Evolutionary conservation across 2,888 invertebrate genomes (phyloP).

Genomic region (Drosophila birchii): DNA sequence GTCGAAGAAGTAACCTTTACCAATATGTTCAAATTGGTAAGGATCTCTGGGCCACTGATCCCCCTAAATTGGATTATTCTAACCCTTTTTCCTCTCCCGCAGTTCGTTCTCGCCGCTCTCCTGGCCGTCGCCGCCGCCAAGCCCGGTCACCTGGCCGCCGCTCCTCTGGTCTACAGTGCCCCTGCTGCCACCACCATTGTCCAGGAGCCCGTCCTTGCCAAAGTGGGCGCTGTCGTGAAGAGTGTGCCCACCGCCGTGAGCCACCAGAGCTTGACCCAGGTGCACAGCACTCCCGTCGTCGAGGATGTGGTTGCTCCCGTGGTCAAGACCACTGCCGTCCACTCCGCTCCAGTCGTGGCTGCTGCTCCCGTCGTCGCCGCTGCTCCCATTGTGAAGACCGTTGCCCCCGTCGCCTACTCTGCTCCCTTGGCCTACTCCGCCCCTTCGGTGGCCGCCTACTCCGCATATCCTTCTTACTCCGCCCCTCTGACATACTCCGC

Average conservation of each 20-base stretch:
- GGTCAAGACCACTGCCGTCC: conserved; percentile 68
- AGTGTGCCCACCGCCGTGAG: conserved; percentile 86
- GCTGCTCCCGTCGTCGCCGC: conserved; percentile 55
- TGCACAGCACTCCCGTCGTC: conserved; percentile 83
- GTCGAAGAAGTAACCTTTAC: conserved; percentile 77
- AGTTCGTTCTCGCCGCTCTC: conserved; percentile 82
- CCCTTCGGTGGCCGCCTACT: conserved; percentile 58
- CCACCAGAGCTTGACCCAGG: conserved; percentile 86
- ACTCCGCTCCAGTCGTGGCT: conserved; percentile 50
- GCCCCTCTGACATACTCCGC: conserved; percentile 48
- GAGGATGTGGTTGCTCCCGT: conserved; percentile 81
- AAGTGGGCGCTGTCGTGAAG: conserved; percentile 82
- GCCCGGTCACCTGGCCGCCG: conserved; percentile 74
- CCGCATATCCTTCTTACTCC: conserved; percentile 44
- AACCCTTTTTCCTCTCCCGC: not conserved
- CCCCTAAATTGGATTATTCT: not conserved
- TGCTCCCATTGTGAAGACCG: conserved; percentile 40
- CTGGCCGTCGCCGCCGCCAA: conserved; percentile 82
- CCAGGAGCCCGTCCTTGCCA: conserved; percentile 79
- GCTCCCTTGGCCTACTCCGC: conserved; percentile 67
- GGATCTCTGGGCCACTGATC: conserved; percentile 29
- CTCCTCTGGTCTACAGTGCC: conserved; percentile 67
- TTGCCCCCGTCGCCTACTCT: conserved; percentile 60
- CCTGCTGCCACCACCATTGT: conserved; percentile 67
- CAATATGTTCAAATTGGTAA: conserved; percentile 84